These are phyloP conservation scores for Cylas formicarius DNA, from an alignment of 1,140 invertebrate genomes.

Conservation along the genomic window DNA sequence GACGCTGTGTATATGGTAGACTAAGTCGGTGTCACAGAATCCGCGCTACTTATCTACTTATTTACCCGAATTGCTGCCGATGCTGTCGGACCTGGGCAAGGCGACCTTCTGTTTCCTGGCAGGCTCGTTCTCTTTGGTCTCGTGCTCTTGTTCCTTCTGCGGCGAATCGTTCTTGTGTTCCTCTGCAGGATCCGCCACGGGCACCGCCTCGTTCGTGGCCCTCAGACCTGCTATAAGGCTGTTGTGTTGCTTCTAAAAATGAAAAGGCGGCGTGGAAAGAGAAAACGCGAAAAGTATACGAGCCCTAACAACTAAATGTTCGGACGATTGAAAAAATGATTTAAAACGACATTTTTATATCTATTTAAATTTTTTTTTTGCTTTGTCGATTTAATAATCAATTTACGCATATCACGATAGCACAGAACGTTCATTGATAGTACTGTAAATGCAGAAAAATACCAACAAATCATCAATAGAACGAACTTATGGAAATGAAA, in stretches of 20 bases:
- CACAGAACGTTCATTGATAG: no score
- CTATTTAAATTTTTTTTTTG: background rate
- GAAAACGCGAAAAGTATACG: no score
- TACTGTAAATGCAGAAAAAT: no score
- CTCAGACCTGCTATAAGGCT: conserved; percentile 84
- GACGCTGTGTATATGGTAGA: no score
- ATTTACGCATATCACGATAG: no score
- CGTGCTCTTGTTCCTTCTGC: conserved; percentile 40
- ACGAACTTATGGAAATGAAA: no score
- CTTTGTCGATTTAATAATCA: background rate
- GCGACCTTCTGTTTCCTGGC: conserved; percentile 46
- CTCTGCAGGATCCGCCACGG: conserved; percentile 51
- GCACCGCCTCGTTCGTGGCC: conserved; percentile 74
- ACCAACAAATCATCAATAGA: no score
- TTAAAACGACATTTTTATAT: background rate
- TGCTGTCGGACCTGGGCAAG: conserved; percentile 66
- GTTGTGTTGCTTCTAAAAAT: conserved; percentile 80
- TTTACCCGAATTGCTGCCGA: conserved; percentile 58
- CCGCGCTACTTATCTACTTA: background rate
- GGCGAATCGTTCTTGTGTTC: conserved; percentile 56
- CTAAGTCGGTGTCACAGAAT: no score
- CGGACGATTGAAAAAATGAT: background rate
- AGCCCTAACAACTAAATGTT: no score
- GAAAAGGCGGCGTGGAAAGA: no score
- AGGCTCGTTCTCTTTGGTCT: conserved; percentile 43